Percentiles rank a stretch among this genome's conserved stretches.
Conservation (phyloP, 2,113 vertebrate genomes). For the Carassius gibelio region DNA sequence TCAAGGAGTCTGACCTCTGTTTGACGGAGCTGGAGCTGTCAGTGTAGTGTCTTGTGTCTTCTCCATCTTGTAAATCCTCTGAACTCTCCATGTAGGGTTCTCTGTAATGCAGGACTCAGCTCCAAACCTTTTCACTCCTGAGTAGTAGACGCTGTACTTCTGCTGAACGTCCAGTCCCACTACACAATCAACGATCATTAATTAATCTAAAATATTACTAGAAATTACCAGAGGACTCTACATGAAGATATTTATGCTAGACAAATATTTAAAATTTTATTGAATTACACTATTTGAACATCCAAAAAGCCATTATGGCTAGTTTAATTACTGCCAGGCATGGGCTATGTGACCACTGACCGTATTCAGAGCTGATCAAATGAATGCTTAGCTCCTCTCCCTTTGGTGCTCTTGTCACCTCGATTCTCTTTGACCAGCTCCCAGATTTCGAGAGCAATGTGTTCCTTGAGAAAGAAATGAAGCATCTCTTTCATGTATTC, state of each 20-base stretch:
- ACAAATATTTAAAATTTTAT: background rate
- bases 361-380: conserved; percentile 95
- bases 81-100: conserved; percentile 19
- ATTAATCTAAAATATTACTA: background rate
- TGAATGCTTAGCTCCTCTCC: conserved; percentile 87
- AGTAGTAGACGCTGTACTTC: conserved; percentile 80
- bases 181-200: conserved; percentile 61
- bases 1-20: conserved; percentile 33
- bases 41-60: background rate
- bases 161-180: conserved; percentile 92
- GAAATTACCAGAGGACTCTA: background rate
- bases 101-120: conserved; percentile 58
- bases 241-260: background rate
- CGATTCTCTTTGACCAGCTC: conserved; percentile 88
- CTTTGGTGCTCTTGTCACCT: conserved; percentile 80
- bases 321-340: background rate
- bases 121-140: conserved; percentile 68
- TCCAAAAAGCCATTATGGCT: background rate
- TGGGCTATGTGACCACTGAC: conserved; percentile 69
- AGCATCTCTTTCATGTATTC: background rate
- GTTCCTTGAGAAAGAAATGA: conserved; percentile 76
- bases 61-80: background rate
- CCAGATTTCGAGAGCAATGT: conserved; percentile 82
- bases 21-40: conserved; percentile 8
- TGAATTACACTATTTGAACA: background rate